Base-by-base conservation (phyloP, 1,140 invertebrate genomes). In the Steinernema khuongi region DNA sequence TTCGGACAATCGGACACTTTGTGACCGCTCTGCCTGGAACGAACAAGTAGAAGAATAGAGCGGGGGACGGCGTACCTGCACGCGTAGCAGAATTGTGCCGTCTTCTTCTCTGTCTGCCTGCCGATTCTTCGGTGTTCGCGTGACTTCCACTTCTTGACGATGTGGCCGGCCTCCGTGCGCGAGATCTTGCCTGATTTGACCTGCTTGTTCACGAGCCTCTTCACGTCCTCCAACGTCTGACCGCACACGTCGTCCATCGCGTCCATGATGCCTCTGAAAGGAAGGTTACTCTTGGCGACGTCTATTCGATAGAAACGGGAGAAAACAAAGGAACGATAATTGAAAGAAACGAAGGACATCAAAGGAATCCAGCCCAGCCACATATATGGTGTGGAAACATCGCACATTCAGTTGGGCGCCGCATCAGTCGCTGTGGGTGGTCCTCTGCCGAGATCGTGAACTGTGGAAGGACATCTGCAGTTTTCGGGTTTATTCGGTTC, bases 1-100 rank as follows among this genome's bases (percentile, higher is more conserved):
- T 90, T 89, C 1, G 92, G 92, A 88, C 92, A 94, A 77, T 93
- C 91, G 0, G 90, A 90, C 18, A 93, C 85, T 81, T 90, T 89
- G 81, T 94, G 92, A 1, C 92, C 92, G 17, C 77, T 50, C 74
- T 86, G 75, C 29, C 87, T 81, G 85, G 92, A 94, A 77, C 92
- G 90, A 77, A 11, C 0, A 50, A 28, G 33, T 1, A 28, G 18
- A 32, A 71, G n/a, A 71, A 18, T 18, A 22, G 1, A 71, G 60
- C 28, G 26, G 22, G 29, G 1, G 1, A 26, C 4, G 28, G 28
- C 68, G 0, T 66, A 77, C 74, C 50, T 60, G 50, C 50, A 60
- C 4, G 14, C 26, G 19, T 17, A 60, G 50, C 50, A 60, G 26
- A 60, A 60, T 22, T 60, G 50, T 4, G 50, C 7, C 26, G 71